Evolutionary conservation across 2,888 invertebrate species (phyloP), one percentile per base, ranked within the genome.

Genomic region (Drosophila limbata): DNA sequence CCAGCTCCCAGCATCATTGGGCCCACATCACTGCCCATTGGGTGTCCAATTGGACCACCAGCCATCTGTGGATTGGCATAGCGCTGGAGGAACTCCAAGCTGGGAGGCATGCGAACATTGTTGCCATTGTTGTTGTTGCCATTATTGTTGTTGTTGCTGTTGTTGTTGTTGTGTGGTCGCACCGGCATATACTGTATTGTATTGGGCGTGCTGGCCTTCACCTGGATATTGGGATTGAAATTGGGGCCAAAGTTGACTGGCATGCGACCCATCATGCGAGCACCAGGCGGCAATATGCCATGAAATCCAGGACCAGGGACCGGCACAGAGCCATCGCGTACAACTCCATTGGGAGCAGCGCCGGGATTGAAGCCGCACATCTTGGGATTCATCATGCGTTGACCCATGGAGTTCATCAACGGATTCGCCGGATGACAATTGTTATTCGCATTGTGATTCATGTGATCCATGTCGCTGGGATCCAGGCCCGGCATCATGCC

Each of bases 151-250:
- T 42, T 42, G 4, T 21, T 33, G 2, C 4, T n/a, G 45, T 28
- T 47, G 28, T 45, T 48, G 25, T 68, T 80, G 88, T 95, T 95
- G 91, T 97, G 97, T n/a, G 98, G 97, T 93, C 98, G 95, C 56
- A 98, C 97, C 21, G 99, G 99, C 92, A 98, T 95, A 94, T 99
- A 99, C 94, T 99, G 98, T 91, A 99, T 99, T 39, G 99, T 99
- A 93, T 99, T 99, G 0, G 99, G 98, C 11, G 98, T 98, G 92
- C 97, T 98, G 10, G 98, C 97, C 93, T 98, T 98, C 28, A 99
- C 98, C 93, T 97, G 97, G 44, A 97, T 96, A 92, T 97, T 98
- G 0, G 91, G 88, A 90, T 94, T 95, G 86, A 94, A 94, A 9
- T 95, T 95, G 0, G 78, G 79, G 91, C 94, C 57, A 40, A 91